Evolutionary conservation across 1,140 invertebrate genomes (phyloP).

Genomic region (Ostrea edulis): DNA sequence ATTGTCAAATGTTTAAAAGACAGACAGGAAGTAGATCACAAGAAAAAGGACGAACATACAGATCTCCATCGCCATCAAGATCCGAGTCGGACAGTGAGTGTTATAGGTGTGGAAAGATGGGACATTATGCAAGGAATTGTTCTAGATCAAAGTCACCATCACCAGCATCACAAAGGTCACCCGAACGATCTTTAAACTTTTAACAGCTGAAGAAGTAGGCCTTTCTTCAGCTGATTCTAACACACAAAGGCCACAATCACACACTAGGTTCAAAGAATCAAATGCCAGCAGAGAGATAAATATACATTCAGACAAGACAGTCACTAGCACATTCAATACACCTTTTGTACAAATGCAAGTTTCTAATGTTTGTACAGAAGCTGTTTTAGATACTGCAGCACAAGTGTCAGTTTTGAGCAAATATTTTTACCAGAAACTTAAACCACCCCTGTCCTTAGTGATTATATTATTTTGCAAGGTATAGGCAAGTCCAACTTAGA

Average conservation of each 20-base stretch:
- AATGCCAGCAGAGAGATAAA: no score
- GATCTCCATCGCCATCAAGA: no score
- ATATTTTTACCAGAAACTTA: neutral
- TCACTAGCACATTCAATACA: neutral
- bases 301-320: neutral
- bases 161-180: neutral
- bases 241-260: no score
- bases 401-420: slow-evolving; percentile 47
- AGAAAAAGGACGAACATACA: no score
- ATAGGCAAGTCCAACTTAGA: slow-evolving; percentile 14
- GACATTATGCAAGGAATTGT: neutral
- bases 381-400: slow-evolving; percentile 50
- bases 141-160: neutral
- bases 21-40: no score
- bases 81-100: no score
- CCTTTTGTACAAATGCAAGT: slow-evolving; percentile 23
- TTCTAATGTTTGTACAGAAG: neutral
- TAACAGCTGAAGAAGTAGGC: no score
- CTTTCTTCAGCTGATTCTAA: no score
- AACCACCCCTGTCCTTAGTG: neutral
- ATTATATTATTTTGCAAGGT: neutral
- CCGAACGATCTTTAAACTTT: no score
- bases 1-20: no score
- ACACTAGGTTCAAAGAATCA: no score
- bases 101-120: slow-evolving; percentile 1